Evolutionary conservation across 2,888 invertebrate genomes (phyloP).

Genomic region (Monopis laevigella): DNA sequence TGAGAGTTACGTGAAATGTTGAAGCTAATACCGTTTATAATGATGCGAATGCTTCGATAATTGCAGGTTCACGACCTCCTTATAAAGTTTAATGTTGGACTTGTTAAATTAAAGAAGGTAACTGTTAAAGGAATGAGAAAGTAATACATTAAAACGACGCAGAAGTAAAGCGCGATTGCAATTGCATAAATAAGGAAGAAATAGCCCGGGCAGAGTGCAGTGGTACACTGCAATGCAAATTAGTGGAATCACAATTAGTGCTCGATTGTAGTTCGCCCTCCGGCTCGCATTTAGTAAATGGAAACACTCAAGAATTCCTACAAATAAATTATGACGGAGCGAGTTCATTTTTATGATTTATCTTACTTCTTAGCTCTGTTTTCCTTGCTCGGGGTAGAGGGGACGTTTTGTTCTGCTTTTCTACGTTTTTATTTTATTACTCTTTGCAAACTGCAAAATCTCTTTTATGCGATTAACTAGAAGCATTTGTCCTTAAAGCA

Average conservation of each 20-base stretch:
- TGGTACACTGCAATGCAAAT: slow-evolving; percentile 42
- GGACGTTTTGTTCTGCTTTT: not conserved
- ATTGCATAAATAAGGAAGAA: slow-evolving; percentile 1
- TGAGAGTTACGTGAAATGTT: slow-evolving; percentile 9
- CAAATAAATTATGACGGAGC: slow-evolving; percentile 40
- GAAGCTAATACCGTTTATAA: slow-evolving; percentile 22
- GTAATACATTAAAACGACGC: not conserved
- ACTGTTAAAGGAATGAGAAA: not conserved
- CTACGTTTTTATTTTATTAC: not conserved
- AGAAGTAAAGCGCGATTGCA: no score
- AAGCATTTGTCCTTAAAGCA: no score
- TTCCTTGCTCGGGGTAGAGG: no score
- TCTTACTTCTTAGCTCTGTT: slow-evolving; percentile 2
- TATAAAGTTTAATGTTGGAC: not conserved
- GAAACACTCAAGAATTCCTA: slow-evolving; percentile 41
- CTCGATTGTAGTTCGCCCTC: slow-evolving; percentile 47
- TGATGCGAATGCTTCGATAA: slow-evolving; percentile 39
- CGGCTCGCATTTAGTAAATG: slow-evolving; percentile 48
- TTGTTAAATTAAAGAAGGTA: not conserved
- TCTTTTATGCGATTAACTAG: no score
- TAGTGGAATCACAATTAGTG: slow-evolving; percentile 56
- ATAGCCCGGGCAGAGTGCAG: not conserved
- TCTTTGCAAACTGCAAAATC: not conserved
- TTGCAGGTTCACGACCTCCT: slow-evolving; percentile 40
- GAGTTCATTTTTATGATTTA: slow-evolving; percentile 28